Evolutionary conservation across 1,140 invertebrate genomes (phyloP), one percentile per base, ranked within the genome.

Genomic region (Caenorhabditis inopinata): DNA sequence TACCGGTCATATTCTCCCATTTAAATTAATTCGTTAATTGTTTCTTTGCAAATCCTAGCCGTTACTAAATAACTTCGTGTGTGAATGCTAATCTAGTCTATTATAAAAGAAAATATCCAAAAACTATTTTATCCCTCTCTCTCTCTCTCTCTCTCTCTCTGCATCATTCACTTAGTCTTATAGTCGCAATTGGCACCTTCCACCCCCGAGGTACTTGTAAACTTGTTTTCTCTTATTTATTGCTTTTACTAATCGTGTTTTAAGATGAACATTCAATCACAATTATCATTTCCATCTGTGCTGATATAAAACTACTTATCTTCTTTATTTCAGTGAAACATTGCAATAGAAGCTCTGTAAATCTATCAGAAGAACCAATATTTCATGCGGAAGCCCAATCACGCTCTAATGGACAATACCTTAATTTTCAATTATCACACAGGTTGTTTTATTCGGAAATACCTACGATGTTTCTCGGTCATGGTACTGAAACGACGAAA

Each of bases 201-300:
- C 5, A 32, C n/a, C 23, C 58, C 25, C n/a, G 12, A 2, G 38
- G 23, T 68, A 68, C 58, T 68, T 68, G 58, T 68, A 68, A 11
- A 16, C 1, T 6, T 25, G 7, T 29, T 7, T 58, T 32, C 3
- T 9, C 53, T 32, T 51, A 51, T 51, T 51, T 51, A 51, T 51
- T 51, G 49, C 49, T 51, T 51, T 51, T 25, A 25, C 6, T 32
- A 12, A 14, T 29, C 2, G n/a, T 68, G 35, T n/a, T 51, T 23
- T 21, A 23, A 51, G 48, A 51, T 51, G 48, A 51, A 51, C 18
- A 51, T 23, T 23, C 32, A 42, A 42, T 42, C 38, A 42, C 5
- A 7, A 42, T 42, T 68, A 68, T 68, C 58, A 68, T 42, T 35
- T 68, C 58, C 11, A n/a, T 68, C 58, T 68, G 58, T 68, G 58